Evolutionary conservation across 1,140 invertebrate genomes (phyloP), one percentile per base, ranked within the genome.

Genomic region (Drosophila bifasciata): DNA sequence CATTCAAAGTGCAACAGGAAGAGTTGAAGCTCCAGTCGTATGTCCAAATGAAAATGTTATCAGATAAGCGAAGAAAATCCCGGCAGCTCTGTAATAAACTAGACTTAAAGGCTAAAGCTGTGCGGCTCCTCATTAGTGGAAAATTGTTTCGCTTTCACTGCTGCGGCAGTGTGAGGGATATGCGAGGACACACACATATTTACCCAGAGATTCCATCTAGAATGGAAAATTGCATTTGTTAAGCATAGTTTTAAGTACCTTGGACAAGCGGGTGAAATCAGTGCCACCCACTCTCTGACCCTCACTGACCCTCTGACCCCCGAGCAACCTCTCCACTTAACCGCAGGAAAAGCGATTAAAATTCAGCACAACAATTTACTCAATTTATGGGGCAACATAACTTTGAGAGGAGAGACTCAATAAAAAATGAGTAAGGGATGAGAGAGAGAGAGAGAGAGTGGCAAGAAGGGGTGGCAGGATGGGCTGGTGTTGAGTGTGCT

Each of bases 361-460:
- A 77, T 75, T 75, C 83, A 86, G 69, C 66, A 71, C 69, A 88
- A 78, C 77, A 88, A 81, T 88, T 81, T 86, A 78, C 77, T 67
- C 74, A 78, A 75, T 86, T 88, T 86, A 88, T 81, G 78, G 71
- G 72, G 64, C 58, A 71, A 76, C 83, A 86, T 88, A 88, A 81
- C 78, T 78, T 76, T 68, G 64, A 55, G 81, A 13, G 32, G 13
- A 36, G 13, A 36, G 32, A 80, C 81, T 80, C 77, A 69, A 81
- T 86, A 86, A 85, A 85, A 79, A 68, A 52, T 43, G 28, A 23
- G 51, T 43, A 5, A 49, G 8, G 39, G 5, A 1, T 4, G 3
- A 16, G 28, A 21, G 41, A 13, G 5, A 39, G 11, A 7, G 7
- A 16, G 32, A 3, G 3, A 39, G n/a, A 8, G 4, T 13, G 32